These are phyloP conservation scores for Ophraella communa DNA, from an alignment of 2,888 invertebrate species.

Conservation along the genomic window DNA sequence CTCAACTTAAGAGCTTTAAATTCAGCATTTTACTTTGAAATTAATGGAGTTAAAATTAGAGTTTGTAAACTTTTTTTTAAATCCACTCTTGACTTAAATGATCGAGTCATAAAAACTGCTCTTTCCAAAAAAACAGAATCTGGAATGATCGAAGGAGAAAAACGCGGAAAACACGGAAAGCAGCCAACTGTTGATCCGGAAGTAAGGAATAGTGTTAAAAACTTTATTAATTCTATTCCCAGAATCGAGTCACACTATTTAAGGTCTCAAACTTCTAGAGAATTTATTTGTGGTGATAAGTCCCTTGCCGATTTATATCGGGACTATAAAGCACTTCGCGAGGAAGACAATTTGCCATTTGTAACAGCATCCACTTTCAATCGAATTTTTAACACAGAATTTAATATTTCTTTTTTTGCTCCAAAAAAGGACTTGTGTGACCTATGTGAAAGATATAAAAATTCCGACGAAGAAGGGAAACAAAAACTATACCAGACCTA, in stretches of 20 bases:
- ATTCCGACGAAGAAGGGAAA: no score
- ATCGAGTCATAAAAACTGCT: slow-evolving; percentile 20
- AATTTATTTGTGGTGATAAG: background rate
- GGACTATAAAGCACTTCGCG: no score
- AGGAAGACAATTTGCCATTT: no score
- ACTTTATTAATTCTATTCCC: slow-evolving; percentile 11
- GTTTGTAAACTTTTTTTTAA: slow-evolving; percentile 33
- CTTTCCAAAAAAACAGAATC: slow-evolving; percentile 3
- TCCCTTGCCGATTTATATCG: no score
- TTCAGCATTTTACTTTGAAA: slow-evolving; percentile 25
- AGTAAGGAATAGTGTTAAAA: slow-evolving; percentile 17
- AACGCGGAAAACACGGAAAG: slow-evolving; percentile 33
- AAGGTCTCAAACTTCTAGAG: slow-evolving; percentile 9
- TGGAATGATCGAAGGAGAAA: no score
- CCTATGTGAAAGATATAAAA: no score
- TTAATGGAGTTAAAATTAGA: slow-evolving; percentile 22
- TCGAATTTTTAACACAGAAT: no score
- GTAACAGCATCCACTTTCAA: no score
- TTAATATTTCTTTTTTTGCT: no score
- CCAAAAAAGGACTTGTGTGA: no score
- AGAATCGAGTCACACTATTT: slow-evolving; percentile 12
- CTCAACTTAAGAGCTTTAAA: slow-evolving; percentile 7
- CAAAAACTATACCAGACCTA: background rate
- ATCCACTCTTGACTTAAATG: slow-evolving; percentile 18
- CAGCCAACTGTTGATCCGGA: slow-evolving; percentile 26